phyloP scores from a whole-genome alignment of 2,113 vertebrate genomes.

The Callocephalon fimbriatum region DNA sequence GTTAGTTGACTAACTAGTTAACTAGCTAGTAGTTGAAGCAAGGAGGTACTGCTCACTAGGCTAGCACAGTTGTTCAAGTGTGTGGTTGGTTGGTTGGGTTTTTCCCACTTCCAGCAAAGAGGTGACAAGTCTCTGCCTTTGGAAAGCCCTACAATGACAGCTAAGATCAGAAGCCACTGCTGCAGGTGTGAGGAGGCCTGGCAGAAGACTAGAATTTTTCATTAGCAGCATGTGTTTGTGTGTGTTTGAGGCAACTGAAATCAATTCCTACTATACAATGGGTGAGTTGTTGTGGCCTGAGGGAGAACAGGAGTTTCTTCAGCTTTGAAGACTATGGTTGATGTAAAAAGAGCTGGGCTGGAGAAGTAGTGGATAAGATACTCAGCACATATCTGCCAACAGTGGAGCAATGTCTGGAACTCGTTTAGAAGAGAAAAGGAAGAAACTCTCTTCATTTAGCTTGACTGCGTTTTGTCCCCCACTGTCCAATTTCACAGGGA shows the following conservation, averaged over 20 bases:
- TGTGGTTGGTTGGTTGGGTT: neutral
- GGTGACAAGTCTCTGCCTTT: neutral
- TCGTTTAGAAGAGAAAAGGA: neutral
- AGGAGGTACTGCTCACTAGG: neutral
- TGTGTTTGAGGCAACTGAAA: neutral
- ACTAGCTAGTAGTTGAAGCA: neutral
- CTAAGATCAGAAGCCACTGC: neutral
- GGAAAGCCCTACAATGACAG: neutral
- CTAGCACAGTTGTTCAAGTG: accelerated
- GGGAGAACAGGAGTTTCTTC: neutral
- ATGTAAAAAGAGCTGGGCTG: neutral
- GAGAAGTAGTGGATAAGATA: neutral
- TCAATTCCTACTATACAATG: neutral
- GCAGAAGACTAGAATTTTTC: neutral
- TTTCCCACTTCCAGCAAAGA: neutral
- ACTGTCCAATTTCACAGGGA: neutral
- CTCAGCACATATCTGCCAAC: neutral
- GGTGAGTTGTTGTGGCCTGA: neutral
- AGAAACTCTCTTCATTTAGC: neutral
- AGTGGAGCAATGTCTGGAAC: neutral
- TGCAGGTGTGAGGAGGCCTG: neutral
- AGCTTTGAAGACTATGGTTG: neutral
- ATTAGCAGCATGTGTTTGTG: neutral
- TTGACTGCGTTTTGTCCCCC: neutral
- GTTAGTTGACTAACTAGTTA: neutral